phyloP scores from a whole-genome alignment of 2,797 vertebrate species.

The Macroramphosus scolopax region DNA sequence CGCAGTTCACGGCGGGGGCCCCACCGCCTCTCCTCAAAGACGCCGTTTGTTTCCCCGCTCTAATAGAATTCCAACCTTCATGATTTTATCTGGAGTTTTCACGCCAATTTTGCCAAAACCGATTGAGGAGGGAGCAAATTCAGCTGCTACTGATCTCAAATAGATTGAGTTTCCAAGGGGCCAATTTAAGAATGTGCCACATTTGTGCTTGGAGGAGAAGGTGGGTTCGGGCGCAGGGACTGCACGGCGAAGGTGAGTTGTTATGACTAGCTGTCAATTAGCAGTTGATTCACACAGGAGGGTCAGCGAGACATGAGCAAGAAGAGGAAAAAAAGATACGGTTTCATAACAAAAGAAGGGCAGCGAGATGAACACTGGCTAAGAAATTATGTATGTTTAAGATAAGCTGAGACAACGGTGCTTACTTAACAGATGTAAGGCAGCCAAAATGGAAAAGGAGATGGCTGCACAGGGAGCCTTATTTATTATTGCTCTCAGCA shows the following conservation, averaged over 20 bases:
- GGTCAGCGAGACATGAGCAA: slow-evolving; percentile 61
- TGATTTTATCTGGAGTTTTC: slow-evolving; percentile 78
- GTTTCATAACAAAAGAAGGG: slow-evolving; percentile 76
- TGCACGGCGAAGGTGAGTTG: slow-evolving; percentile 68
- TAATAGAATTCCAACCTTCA: slow-evolving; percentile 62
- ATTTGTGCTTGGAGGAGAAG: slow-evolving; percentile 51
- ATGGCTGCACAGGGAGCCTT: slow-evolving; percentile 51
- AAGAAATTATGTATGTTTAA: slow-evolving; percentile 69
- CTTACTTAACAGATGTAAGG: slow-evolving; percentile 65
- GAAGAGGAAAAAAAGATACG: slow-evolving; percentile 47
- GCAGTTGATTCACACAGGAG: slow-evolving; percentile 75
- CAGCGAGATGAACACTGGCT: slow-evolving; percentile 60
- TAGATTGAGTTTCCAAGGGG: slow-evolving; percentile 74
- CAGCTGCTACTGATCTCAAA: slow-evolving; percentile 82
- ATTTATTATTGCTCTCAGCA: slow-evolving; percentile 74
- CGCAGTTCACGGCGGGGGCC: slow-evolving; percentile 59
- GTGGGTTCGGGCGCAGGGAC: slow-evolving; percentile 32
- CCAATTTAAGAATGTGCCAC: slow-evolving; percentile 68
- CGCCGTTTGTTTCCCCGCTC: slow-evolving; percentile 67
- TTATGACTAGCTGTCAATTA: slow-evolving; percentile 85
- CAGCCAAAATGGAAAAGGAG: slow-evolving; percentile 65
- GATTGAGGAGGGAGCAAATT: slow-evolving; percentile 72
- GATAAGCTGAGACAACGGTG: slow-evolving; percentile 65
- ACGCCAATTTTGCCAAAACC: slow-evolving; percentile 77
- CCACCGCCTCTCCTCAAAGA: slow-evolving; percentile 58